These are phyloP conservation scores for Jordanella pulchra DNA, from an alignment of 2,797 vertebrate genomes.

Conservation along the genomic window DNA sequence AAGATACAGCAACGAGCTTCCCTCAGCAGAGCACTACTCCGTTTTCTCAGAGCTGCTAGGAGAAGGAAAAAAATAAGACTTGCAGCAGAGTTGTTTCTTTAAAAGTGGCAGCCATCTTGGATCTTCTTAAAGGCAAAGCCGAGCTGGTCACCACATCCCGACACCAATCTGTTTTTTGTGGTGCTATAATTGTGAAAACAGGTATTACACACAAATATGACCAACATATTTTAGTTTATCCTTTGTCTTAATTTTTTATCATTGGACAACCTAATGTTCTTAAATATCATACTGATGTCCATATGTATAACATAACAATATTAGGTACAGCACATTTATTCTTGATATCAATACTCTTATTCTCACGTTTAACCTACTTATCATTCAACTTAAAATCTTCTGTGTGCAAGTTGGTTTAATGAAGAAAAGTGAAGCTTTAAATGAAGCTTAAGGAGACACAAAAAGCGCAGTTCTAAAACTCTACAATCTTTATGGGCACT, in stretches of 20 bases:
- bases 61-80: slow-evolving; percentile 48
- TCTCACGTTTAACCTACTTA: not conserved
- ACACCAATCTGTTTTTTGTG: not conserved
- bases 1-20: slow-evolving; percentile 66
- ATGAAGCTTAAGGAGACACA: not conserved
- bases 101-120: slow-evolving; percentile 51
- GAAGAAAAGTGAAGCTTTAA: not conserved
- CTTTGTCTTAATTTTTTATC: not conserved
- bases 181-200: not conserved
- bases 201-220: slow-evolving; percentile 52
- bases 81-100: slow-evolving; percentile 34
- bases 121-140: slow-evolving; percentile 28
- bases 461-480: not conserved
- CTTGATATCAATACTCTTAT: not conserved
- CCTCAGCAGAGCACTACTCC: slow-evolving; percentile 68
- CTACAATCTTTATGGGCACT: no score
- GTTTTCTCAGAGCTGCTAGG: slow-evolving; percentile 73
- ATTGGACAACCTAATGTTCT: not conserved
- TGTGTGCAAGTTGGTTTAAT: not conserved
- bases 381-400: not conserved
- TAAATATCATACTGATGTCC: not conserved
- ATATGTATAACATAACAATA: not conserved
- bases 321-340: not conserved
- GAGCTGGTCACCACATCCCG: slow-evolving; percentile 5
- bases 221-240: slow-evolving; percentile 36